Conservation (phyloP, 2,888 invertebrate genomes). For the Nephrotoma guestfalica region DNA sequence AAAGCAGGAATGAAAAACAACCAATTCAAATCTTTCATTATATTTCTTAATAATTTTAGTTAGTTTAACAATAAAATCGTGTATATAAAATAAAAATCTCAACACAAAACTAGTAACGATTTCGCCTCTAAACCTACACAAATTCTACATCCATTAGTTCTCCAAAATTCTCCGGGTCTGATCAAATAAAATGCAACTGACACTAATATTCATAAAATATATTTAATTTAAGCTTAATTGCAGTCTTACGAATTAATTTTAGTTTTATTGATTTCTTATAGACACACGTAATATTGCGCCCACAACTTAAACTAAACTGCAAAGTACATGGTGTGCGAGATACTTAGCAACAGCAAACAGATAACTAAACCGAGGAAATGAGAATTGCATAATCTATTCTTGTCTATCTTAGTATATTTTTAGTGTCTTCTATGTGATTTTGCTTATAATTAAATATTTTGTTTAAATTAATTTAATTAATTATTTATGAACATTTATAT, state of each 20-base stretch:
- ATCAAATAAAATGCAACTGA: neutral
- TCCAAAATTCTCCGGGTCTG: neutral
- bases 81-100: neutral
- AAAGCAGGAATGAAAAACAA: too few relatives aligned
- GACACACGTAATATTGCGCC: neutral
- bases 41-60: neutral
- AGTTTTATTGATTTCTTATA: neutral
- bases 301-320: neutral
- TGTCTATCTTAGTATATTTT: neutral
- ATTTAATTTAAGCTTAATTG: neutral
- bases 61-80: neutral
- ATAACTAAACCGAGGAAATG: neutral
- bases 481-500: neutral
- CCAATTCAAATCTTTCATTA: neutral
- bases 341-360: neutral
- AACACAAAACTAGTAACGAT: neutral
- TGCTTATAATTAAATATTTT: neutral
- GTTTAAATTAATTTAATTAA: neutral
- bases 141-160: neutral
- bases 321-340: neutral
- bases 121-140: neutral
- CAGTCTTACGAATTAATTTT: neutral
- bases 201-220: neutral
- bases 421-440: neutral
- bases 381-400: neutral